Base-by-base conservation (phyloP, 2,113 vertebrate species). In the Phaethon lepturus region DNA sequence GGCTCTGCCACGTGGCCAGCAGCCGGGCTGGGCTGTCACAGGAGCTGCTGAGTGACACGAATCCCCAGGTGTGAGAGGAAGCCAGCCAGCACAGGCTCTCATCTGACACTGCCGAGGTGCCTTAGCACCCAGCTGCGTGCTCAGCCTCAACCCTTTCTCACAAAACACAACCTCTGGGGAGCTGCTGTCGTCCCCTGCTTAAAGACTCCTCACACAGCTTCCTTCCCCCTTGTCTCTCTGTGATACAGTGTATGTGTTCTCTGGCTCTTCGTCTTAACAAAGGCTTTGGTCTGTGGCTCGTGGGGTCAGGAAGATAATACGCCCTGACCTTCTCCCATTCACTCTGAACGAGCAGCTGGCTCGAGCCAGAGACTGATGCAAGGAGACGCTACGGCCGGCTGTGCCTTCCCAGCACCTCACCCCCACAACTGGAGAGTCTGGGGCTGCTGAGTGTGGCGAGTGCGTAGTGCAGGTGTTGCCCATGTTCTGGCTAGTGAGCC, bases 41-140 rank as follows among this genome's bases (percentile, higher is more conserved):
- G 80, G 79, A 91, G 89, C 89, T 78, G 86, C 82, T 85, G 89
- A 94, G 89, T 97, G 96, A 96, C 91, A 78, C 5, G 0, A 93
- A 60, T 55, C 5, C 92, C 95, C 95, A 94, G 66, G 84, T 96
- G 93, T 59, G 87, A 56, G 84, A 22, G 84, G 35, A 63, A 40
- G 14, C 52, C 86, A 63, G 91, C 86, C 94, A 94, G 84, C 47
- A 16, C 38, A 31, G 85, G 64, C 69, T 78, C 84, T 93, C 89
- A 7, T 74, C 79, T 94, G 88, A 86, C 63, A 19, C 9, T 67
- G 89, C 86, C 1, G 18, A 59, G 73, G 40, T 84, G 80, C 60
- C 66, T 49, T 2, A 38, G 89, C 84, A 60, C 73, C 68, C 89
- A 75, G 80, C 89, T 89, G 72, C 6, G 0, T n/a, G 76, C 94